Conservation (phyloP, 2,113 vertebrate species). For the Hippocampus mohnikei region DNA sequence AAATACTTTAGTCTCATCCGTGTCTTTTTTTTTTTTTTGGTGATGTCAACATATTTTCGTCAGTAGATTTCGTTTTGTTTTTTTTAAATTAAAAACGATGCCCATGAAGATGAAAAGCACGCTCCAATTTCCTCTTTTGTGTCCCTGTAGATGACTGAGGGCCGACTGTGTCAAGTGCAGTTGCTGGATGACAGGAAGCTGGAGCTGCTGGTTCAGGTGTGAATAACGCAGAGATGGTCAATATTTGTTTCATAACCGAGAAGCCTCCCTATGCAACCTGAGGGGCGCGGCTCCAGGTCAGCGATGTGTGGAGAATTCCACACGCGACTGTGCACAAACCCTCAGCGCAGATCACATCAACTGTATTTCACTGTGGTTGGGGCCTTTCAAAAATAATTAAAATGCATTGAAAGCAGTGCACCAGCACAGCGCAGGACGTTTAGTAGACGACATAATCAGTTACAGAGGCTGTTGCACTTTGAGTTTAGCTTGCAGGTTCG, state of each 20-base stretch:
- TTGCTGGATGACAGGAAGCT: slow-evolving; percentile 97
- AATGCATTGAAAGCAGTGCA: not conserved
- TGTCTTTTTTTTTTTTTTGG: slow-evolving; percentile 7
- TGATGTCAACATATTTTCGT: not conserved
- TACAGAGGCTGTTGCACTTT: not conserved
- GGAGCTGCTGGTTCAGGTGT: slow-evolving; percentile 98
- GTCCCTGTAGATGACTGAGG: slow-evolving; percentile 90
- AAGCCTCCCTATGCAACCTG: not conserved
- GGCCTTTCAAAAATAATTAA: not conserved
- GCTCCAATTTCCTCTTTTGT: slow-evolving; percentile 24
- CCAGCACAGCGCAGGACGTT: not conserved
- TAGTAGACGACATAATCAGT: not conserved
- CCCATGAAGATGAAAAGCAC: not conserved
- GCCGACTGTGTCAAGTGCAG: slow-evolving; percentile 94
- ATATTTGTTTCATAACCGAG: not conserved
- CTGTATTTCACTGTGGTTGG: not conserved
- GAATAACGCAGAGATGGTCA: not conserved
- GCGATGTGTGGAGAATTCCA: not conserved
- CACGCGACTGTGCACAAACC: not conserved
- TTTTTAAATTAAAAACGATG: not conserved
- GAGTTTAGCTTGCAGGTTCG: too few species aligned
- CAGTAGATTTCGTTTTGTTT: not conserved
- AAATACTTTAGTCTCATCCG: not conserved
- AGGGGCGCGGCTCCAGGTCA: not conserved
- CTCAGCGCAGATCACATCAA: not conserved